These are phyloP conservation scores for Maccullochella peelii DNA, from an alignment of 2,113 vertebrate genomes.

Conservation along the genomic window DNA sequence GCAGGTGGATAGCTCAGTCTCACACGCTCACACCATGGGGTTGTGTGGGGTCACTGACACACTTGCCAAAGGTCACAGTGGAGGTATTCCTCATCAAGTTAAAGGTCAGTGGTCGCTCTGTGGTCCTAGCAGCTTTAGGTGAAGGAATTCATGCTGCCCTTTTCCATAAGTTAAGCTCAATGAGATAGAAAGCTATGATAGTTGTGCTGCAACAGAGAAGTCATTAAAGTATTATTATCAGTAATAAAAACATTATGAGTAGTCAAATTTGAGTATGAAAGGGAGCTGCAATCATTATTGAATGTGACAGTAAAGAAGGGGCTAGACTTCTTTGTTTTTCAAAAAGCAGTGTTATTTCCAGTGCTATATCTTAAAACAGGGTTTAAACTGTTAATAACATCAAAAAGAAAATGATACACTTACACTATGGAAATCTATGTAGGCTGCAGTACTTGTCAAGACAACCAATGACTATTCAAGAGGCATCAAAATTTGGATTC, in stretches of 20 bases:
- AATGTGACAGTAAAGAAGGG: not conserved
- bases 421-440: not conserved
- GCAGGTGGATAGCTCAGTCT: conserved; percentile 32
- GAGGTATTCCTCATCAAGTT: conserved; percentile 59
- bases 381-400: too few relatives aligned
- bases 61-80: conserved; percentile 64
- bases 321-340: not conserved
- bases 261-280: not conserved
- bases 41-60: conserved; percentile 57
- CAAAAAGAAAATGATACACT: not conserved
- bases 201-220: not conserved
- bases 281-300: not conserved
- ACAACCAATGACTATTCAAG: not conserved
- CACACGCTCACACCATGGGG: conserved; percentile 28
- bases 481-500: not conserved
- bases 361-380: not conserved
- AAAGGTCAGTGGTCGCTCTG: conserved; percentile 67
- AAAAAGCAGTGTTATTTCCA: not conserved
- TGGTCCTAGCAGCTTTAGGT: conserved; percentile 13
- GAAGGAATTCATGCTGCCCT: conserved; percentile 10
- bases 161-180: conserved; percentile 25
- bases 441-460: not conserved
- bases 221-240: not conserved
- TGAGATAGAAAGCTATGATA: not conserved
- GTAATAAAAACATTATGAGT: not conserved